Base-by-base conservation (phyloP, 2,113 vertebrate genomes). In the Pachyramphus minor region DNA sequence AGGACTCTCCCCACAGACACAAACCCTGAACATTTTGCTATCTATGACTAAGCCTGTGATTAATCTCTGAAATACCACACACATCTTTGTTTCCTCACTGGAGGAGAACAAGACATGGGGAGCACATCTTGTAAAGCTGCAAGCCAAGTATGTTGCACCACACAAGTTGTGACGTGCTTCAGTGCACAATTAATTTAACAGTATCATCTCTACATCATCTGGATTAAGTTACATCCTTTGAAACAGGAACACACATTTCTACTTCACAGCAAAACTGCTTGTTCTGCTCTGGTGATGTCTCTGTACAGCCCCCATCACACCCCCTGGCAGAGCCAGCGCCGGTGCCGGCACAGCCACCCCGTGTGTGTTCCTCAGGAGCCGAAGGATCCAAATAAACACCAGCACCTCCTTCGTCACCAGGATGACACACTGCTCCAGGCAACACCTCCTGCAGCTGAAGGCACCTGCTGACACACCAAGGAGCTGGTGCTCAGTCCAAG, bases 21-120 rank as follows among this genome's bases (percentile, higher is more conserved):
- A 47, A 95, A 80, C 83, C 60, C 73, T 63, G 76, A 96, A 93
- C 85, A 77, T 52, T 90, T 47, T 96, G 80, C 4, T 12, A 77
- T 52, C 62, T 59, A 88, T 96, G 96, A 95, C 86, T 96, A 92
- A 95, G 93, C 66, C 86, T 71, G 75, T 96, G 94, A 97, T 89
- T 96, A 95, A 95, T 95, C 92, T 89, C 90, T 64, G 72, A 96
- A 95, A 97, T 75, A 59, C 56, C 86, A 77, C 82, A 77, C 78
- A 84, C 30, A 81, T 55, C 92, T 93, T 77, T 71, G 59, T 84
- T 78, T 87, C 92, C 64, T 85, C 62, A 12, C 12, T 41, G 56
- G 84, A 84, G 76, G 24, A 83, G 83, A 88, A 80, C 39, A 41
- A 76, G 90, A 53, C 63, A 58, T 10, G 31, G 74, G 69, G 55